A percentile compares a stretch with the other conserved stretches of the same genome.
These are phyloP conservation scores for Menidia beryllina DNA, from an alignment of 2,113 vertebrate genomes.

Conservation along the genomic window DNA sequence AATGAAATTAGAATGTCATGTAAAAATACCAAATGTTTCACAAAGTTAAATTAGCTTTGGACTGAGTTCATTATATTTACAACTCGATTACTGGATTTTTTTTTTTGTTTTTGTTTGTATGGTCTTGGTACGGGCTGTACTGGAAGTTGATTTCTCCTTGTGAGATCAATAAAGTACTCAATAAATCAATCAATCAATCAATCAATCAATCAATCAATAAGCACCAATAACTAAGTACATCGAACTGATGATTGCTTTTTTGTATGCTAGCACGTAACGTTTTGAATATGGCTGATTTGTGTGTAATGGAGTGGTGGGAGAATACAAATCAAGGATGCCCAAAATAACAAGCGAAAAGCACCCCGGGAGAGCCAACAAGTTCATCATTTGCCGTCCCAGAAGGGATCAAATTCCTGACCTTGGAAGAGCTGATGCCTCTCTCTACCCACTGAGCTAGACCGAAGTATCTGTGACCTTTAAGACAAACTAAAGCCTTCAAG, in stretches of 20 bases:
- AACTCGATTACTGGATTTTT: too few species aligned
- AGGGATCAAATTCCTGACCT: constrained; percentile 19
- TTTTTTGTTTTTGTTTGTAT: too few species aligned
- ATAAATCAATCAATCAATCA: too few species aligned
- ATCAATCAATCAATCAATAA: too few species aligned
- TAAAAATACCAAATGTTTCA: too few species aligned
- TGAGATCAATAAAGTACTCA: too few species aligned
- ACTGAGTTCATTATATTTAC: too few species aligned
- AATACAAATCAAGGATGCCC: neutral
- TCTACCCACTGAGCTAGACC: constrained; percentile 15
- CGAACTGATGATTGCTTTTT: neutral
- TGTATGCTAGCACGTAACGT: neutral
- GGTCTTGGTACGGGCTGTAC: too few species aligned
- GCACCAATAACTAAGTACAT: too few species aligned
- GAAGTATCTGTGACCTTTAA: constrained; percentile 42
- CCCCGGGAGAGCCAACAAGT: neutral
- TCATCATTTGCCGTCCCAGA: constrained; percentile 21
- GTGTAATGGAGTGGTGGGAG: neutral
- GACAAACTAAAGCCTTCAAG: constrained; percentile 37
- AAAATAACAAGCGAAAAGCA: neutral
- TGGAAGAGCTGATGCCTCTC: constrained; percentile 22
- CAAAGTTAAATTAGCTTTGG: too few species aligned
- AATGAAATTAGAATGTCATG: too few species aligned
- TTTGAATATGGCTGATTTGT: constrained; percentile 12
- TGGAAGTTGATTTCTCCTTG: too few species aligned